Evolutionary conservation across 2,888 invertebrate genomes (phyloP).

Genomic region (Caenorhabditis sp.): DNA sequence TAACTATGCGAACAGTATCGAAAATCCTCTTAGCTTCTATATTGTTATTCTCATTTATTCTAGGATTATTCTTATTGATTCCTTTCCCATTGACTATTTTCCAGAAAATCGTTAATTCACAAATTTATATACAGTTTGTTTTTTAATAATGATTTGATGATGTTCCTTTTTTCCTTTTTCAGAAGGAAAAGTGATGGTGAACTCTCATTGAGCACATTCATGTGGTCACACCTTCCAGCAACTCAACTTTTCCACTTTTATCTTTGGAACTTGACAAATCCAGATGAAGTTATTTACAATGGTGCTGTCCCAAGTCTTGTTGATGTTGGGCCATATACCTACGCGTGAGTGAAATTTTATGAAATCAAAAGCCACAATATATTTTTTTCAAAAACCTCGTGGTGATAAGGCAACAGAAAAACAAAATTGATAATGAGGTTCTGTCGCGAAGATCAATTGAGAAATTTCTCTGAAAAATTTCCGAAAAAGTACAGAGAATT

Average conservation of each 20-base stretch:
- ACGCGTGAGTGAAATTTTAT: constrained; percentile 35
- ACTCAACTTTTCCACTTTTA: constrained; percentile 38
- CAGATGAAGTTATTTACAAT: constrained; percentile 51
- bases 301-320: constrained; percentile 44
- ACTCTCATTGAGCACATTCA: constrained; percentile 43
- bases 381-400: not conserved
- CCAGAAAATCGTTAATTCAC: constrained; percentile 44
- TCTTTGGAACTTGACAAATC: constrained; percentile 53
- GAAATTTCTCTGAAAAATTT: not conserved
- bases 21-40: constrained; percentile 26
- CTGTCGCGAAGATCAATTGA: not conserved
- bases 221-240: constrained; percentile 46
- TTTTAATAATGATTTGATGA: no score
- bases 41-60: constrained; percentile 28
- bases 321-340: constrained; percentile 52
- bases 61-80: constrained; percentile 47
- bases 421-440: not conserved
- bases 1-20: constrained; percentile 19
- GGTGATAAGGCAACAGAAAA: not conserved
- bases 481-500: constrained; percentile 1
- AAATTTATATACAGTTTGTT: constrained; percentile 50
- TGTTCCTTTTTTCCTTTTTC: not conserved
- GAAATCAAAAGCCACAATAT: not conserved
- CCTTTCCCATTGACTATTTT: constrained; percentile 50
- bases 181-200: constrained; percentile 41